A percentile compares a stretch with the other conserved stretches of the same genome.
phyloP scores from a whole-genome alignment of 2,113 vertebrate genomes.

The Emydura subglobosa region DNA sequence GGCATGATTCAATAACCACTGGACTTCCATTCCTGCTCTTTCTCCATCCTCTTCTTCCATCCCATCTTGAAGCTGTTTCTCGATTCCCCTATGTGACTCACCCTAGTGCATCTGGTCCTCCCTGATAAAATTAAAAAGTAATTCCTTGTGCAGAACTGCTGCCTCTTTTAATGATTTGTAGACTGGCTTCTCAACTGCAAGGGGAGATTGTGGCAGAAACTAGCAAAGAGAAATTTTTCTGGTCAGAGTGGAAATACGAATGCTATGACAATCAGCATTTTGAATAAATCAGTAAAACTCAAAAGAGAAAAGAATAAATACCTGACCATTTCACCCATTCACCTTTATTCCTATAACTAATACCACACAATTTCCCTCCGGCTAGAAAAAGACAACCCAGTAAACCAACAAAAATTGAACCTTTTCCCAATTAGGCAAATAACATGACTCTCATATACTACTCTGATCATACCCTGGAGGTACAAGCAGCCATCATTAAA shows the following conservation, averaged over 20 bases:
- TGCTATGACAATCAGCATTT: not conserved
- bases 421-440: not conserved
- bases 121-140: not conserved
- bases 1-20: not conserved
- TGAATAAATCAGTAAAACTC: not conserved
- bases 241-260: not conserved
- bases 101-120: not conserved
- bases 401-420: not conserved
- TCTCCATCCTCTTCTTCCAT: not conserved
- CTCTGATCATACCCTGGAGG: not conserved
- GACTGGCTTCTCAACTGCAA: not conserved
- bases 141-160: not conserved
- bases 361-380: not conserved
- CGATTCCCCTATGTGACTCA: not conserved
- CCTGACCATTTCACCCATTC: fast-evolving
- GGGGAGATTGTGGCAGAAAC: not conserved
- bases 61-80: not conserved
- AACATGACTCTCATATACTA: not conserved
- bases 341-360: not conserved
- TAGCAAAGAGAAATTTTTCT: not conserved
- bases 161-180: not conserved
- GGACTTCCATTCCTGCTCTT: not conserved
- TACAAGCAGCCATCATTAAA: not conserved
- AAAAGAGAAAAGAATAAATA: not conserved
- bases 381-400: not conserved